phyloP scores from a whole-genome alignment of 2,113 vertebrate genomes.

The Pseudois nayaur region DNA sequence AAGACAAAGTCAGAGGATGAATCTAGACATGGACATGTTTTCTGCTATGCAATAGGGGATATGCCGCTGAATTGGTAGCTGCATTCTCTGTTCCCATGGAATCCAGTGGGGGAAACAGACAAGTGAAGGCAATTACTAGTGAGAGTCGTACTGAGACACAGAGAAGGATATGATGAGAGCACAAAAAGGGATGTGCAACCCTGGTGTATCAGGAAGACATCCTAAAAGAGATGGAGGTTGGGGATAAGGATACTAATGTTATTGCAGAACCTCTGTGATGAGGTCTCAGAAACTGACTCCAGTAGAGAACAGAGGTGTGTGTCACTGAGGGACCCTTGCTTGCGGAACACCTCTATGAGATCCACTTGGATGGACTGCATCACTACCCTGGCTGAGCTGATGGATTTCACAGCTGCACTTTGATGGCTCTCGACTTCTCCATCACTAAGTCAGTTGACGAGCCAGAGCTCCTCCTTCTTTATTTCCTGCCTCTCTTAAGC shows the following conservation, averaged over 20 bases:
- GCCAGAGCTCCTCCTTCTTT: neutral
- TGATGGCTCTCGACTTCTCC: neutral
- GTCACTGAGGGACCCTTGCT: neutral
- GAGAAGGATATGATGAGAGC: neutral
- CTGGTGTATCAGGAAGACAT: neutral
- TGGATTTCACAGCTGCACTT: slow-evolving; percentile 16
- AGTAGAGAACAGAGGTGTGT: neutral
- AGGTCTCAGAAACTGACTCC: neutral
- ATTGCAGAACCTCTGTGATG: neutral
- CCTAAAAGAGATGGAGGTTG: neutral
- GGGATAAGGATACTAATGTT: neutral
- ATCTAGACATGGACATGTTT: neutral
- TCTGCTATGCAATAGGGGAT: neutral
- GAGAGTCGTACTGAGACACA: neutral
- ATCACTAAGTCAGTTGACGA: neutral
- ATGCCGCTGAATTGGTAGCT: neutral
- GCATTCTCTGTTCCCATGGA: neutral
- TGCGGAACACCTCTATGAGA: neutral
- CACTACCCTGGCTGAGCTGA: neutral
- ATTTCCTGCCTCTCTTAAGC: slow-evolving; percentile 32
- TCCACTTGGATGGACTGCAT: neutral
- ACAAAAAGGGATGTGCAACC: neutral
- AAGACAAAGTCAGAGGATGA: neutral
- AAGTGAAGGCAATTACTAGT: neutral
- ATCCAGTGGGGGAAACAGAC: neutral